Evolutionary conservation across 30 jellyfish, hydroid and myxozoan genomes (phyloP), one percentile per base, ranked within the genome.

Genomic region (Pseudorhiza aurosa): DNA sequence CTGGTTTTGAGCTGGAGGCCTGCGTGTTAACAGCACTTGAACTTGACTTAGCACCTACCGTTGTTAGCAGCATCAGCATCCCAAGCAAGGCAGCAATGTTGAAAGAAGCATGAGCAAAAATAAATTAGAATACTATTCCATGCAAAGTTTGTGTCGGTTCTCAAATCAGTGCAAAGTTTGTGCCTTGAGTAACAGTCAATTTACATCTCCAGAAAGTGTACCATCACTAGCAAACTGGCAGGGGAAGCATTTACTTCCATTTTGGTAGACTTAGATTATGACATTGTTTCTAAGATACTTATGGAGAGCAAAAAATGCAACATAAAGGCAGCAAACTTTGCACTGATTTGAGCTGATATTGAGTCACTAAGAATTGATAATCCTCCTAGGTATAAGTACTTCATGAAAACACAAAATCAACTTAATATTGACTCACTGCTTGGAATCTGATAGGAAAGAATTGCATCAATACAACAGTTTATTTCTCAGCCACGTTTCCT

Each of bases 1-100:
- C 94, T 56, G 96, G 97, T 59, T 81, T 81, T 65, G 90, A 60
- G 31, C 96, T 83, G 11, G 94, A 10, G 46, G 85, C 59, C 64
- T 59, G 74, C 2, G 69, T 24, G 72, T 31, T 68, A 28, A 28
- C 83, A 58, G 96, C 74, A 33, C 75, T 17, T 43, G 95, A 15
- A 47, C 75, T 85, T 85, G 96, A 45, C 33, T 72, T 85, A 74
- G 88, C 96, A 85, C 96, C 96, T 85, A 85, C 96, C 96, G 96
- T 85, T 85, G 28, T 85, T 58, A 59, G 25, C 81, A 62, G 68
- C 90, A 77, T 24, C 67, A 53, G 67, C 67, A 53, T n/a, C 67
- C 90, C 81, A 77, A 27, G 28, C 31, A 75, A 44, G 42, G 63
- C 90, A 77, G 90, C 90, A 47, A 77, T 28, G 72, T 58, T 55